A percentile compares a stretch with the other conserved stretches of the same genome.
phyloP scores from a whole-genome alignment of 1,140 invertebrate species.

The Mycetomoellerius zeteki region DNA sequence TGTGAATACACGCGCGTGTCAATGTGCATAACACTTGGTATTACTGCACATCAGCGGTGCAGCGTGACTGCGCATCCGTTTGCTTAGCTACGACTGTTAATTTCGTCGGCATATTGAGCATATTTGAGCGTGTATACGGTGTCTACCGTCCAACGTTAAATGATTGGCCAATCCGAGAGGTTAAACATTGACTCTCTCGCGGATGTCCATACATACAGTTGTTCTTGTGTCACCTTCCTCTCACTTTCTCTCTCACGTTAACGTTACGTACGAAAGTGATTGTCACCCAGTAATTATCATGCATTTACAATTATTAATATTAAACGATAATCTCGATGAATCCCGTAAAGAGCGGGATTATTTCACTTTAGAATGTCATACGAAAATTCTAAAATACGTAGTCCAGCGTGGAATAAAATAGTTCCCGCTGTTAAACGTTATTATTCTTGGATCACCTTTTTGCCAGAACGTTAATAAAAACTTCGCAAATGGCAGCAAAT shows the following conservation, averaged over 20 bases:
- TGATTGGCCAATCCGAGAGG: constrained; percentile 60
- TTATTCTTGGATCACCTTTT: not conserved
- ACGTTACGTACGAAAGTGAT: not conserved
- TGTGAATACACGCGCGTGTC: constrained; percentile 38
- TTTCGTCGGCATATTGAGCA: constrained; percentile 59
- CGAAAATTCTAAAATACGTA: not conserved
- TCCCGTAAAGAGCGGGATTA: not conserved
- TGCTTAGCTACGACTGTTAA: constrained; percentile 54
- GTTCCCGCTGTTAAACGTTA: not conserved
- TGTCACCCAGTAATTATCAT: not conserved
- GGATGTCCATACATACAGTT: constrained; percentile 30
- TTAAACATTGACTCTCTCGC: constrained; percentile 61
- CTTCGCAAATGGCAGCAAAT: not conserved
- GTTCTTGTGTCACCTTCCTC: not conserved
- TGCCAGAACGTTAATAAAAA: not conserved
- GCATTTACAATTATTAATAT: not conserved
- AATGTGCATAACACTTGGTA: constrained; percentile 56
- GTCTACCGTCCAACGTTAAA: constrained; percentile 53
- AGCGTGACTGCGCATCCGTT: constrained; percentile 57
- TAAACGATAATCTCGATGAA: not conserved
- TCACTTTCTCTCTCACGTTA: not conserved
- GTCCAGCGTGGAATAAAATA: not conserved
- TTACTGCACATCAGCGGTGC: constrained; percentile 50
- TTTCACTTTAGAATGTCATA: not conserved
- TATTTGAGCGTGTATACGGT: constrained; percentile 56